These are phyloP conservation scores for Drosophila paramelanica DNA, from an alignment of 2,888 invertebrate species.

Conservation along the genomic window DNA sequence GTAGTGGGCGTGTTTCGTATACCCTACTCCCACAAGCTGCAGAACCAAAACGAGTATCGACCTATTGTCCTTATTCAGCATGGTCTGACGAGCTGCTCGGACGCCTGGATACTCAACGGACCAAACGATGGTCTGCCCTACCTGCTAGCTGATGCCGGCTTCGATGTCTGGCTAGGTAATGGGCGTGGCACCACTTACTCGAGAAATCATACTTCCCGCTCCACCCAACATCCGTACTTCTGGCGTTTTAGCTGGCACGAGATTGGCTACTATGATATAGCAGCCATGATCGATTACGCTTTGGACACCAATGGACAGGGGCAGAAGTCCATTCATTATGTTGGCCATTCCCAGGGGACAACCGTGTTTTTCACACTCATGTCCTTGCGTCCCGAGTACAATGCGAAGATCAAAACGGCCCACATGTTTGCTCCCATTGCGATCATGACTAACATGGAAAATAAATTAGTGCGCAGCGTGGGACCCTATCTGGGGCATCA, in stretches of 20 bases:
- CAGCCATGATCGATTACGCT: conserved; percentile 76
- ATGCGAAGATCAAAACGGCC: conserved; percentile 76
- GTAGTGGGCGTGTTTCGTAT: conserved; percentile 78
- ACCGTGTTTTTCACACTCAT: conserved; percentile 73
- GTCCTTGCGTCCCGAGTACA: conserved; percentile 76
- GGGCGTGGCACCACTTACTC: conserved; percentile 76
- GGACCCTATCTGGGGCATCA: conserved; percentile 80
- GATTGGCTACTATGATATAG: conserved; percentile 88
- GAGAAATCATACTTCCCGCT: conserved; percentile 57
- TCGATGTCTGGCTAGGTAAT: conserved; percentile 83
- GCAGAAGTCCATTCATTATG: conserved; percentile 75
- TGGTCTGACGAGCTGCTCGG: conserved; percentile 76
- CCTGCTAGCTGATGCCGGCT: conserved; percentile 80
- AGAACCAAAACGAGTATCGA: conserved; percentile 58
- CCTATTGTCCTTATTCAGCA: conserved; percentile 86
- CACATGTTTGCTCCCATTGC: conserved; percentile 81
- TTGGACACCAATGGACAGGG: conserved; percentile 62
- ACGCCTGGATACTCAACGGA: conserved; percentile 77
- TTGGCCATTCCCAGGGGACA: conserved; percentile 82
- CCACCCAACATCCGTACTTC: conserved; percentile 57
- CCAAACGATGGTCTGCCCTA: conserved; percentile 71
- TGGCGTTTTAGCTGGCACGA: conserved; percentile 91
- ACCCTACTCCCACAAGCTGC: conserved; percentile 68
- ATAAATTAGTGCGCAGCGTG: conserved; percentile 82
- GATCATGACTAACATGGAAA: conserved; percentile 86